Conservation (phyloP, 2,113 vertebrate species). For the Nesogale talazaci region DNA sequence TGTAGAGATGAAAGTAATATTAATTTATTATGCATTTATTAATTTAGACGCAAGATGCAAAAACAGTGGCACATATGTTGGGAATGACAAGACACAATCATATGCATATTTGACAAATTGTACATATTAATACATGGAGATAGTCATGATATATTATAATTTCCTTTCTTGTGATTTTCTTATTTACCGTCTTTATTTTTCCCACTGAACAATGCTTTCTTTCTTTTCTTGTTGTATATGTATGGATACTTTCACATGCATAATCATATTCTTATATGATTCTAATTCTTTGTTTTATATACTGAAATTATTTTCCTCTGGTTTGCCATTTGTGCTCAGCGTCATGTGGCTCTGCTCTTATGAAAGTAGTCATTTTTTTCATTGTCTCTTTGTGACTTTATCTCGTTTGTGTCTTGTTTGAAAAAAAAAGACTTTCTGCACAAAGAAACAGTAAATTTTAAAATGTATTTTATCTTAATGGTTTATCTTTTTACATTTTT, state of each 20-base stretch:
- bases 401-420: background rate
- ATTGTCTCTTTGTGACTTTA: background rate
- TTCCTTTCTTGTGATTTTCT: background rate
- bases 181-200: background rate
- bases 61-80: background rate
- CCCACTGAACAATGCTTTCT: background rate
- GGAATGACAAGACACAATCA: background rate
- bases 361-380: background rate
- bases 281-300: background rate
- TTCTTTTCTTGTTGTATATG: background rate
- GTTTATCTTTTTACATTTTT: background rate
- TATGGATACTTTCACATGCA: background rate
- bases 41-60: background rate
- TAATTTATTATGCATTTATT: background rate
- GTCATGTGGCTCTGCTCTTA: background rate
- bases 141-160: background rate
- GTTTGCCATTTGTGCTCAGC: background rate
- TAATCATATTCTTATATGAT: background rate
- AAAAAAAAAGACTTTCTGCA: background rate
- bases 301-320: background rate
- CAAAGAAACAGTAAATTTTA: background rate
- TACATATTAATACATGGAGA: background rate
- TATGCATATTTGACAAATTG: background rate
- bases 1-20: slow-evolving; percentile 15
- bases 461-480: background rate